Evolutionary conservation across 2,113 vertebrate genomes (phyloP).

Genomic region (Origma solitaria): DNA sequence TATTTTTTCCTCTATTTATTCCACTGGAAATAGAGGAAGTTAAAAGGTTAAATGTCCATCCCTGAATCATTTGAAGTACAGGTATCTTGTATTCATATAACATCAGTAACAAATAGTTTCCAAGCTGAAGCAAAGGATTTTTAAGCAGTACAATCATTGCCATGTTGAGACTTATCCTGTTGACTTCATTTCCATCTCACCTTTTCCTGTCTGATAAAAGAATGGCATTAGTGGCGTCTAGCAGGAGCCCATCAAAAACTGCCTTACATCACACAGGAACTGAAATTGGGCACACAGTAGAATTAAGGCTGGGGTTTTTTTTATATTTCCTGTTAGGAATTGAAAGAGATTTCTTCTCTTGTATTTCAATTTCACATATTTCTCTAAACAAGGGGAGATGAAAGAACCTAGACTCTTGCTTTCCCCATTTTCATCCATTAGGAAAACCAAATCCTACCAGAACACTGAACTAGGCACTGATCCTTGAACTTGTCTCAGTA

Average conservation of each 20-base stretch:
- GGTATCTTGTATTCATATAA: background rate
- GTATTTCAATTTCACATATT: background rate
- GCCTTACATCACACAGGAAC: background rate
- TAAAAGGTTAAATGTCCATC: background rate
- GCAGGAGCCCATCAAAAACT: background rate
- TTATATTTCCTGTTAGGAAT: background rate
- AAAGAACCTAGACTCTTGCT: background rate
- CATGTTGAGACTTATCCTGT: background rate
- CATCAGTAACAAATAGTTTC: background rate
- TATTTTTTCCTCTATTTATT: background rate
- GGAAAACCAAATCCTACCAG: background rate
- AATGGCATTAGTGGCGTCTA: background rate
- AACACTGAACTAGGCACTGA: background rate
- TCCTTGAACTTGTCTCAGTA: background rate
- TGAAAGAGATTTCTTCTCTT: background rate
- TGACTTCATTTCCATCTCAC: background rate
- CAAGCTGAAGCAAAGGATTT: background rate
- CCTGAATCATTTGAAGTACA: background rate
- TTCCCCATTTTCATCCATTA: background rate
- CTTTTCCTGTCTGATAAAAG: background rate
- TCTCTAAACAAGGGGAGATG: background rate
- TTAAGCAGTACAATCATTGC: background rate
- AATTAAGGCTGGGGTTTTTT: background rate
- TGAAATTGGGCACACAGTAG: background rate
- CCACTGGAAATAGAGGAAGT: background rate